These are phyloP conservation scores for Hyles vespertilio DNA, from an alignment of 1,140 invertebrate genomes.

Conservation along the genomic window DNA sequence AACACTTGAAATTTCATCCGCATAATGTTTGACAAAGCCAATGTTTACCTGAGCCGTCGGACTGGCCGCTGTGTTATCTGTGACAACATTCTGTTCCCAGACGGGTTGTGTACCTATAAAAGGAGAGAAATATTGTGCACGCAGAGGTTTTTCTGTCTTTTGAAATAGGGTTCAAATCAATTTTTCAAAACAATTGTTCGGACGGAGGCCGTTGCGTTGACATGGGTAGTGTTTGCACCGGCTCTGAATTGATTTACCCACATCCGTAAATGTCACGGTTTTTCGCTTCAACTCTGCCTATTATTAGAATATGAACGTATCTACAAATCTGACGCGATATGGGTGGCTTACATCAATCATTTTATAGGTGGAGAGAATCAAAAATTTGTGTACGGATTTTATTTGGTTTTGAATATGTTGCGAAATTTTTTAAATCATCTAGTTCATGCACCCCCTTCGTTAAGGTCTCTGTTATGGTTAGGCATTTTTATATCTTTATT, in stretches of 20 bases:
- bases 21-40: conserved; percentile 56
- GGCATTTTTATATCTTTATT: too few species aligned
- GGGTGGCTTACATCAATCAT: conserved; percentile 4
- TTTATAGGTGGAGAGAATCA: neutral
- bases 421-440: too few species aligned
- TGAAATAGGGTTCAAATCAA: conserved; percentile 59
- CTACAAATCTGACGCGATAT: conserved; percentile 16
- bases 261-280: conserved; percentile 61
- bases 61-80: conserved; percentile 43
- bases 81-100: conserved; percentile 33
- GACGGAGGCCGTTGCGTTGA: conserved; percentile 39
- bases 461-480: too few species aligned
- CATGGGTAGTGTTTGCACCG: conserved; percentile 55
- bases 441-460: too few species aligned
- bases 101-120: conserved; percentile 25
- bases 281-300: conserved; percentile 30
- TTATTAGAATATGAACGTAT: conserved; percentile 28
- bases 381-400: too few species aligned
- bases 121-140: conserved; percentile 47
- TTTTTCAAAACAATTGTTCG: conserved; percentile 56
- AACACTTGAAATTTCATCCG: conserved; percentile 51
- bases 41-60: conserved; percentile 51
- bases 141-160: conserved; percentile 43
- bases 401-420: too few species aligned
- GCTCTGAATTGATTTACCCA: conserved; percentile 59